Evolutionary conservation across 2,888 invertebrate species (phyloP), one percentile per base, ranked within the genome.

Genomic region (Lymantria monacha): DNA sequence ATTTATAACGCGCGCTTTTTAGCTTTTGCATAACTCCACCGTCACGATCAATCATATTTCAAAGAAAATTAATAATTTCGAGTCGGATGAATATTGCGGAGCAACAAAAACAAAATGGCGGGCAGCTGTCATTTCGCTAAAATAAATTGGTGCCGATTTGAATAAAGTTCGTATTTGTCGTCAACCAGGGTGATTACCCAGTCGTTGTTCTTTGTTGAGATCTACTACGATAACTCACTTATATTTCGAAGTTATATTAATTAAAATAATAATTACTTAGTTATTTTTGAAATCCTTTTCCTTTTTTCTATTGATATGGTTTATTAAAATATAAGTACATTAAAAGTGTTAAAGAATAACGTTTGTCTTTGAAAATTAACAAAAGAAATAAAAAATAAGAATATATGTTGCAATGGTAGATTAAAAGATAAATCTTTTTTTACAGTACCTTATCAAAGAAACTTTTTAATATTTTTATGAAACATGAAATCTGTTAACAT

Each of bases 101-200:
- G 57, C 61, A 68, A 73, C 74, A 77, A 74, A 79, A 76, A 72
- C 77, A 76, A 41, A 80, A 79, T 76, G 74, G 70, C 65, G 68
- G 69, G 66, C 76, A 68, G 65, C 69, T 65, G 76, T 77, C 81
- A 78, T 82, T 81, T 72, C 63, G 74, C 67, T 70, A 71, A 78
- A 79, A 82, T 79, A 81, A 81, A 83, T 81, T 76, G 66, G 71
- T 65, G 69, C 72, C 76, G 73, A 83, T 85, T 85, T 84, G 79
- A 85, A 85, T 85, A 85, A 83, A 82, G 72, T 79, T 74, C 72
- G 75, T 76, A 81, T 84, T 83, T 79, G 80, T 82, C 78, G 74
- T 71, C 72, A 70, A 66, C 71, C 65, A 71, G 62, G 76, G 70
- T 70, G 73, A 79, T 83, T 80, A 79, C 76, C 66, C 62, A 45